Percentiles rank a stretch among this genome's conserved stretches.
These are phyloP conservation scores for Drosophila nigrodunni DNA, from an alignment of 1,140 invertebrate species.

Conservation along the genomic window DNA sequence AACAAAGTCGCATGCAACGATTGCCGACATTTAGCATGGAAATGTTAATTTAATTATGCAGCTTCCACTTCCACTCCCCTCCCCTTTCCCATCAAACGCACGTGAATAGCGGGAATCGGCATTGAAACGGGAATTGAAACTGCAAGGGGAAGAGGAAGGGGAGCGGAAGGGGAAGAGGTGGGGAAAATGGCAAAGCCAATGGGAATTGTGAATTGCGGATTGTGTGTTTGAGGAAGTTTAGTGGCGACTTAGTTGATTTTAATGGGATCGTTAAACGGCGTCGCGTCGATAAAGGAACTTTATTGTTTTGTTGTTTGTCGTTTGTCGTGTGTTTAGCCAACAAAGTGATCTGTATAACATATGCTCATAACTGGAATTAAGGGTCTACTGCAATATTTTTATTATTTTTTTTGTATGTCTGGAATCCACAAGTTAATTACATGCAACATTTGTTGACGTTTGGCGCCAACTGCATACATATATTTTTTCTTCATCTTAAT, in stretches of 20 bases:
- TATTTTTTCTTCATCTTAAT: too few relatives aligned
- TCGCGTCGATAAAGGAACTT: conserved; percentile 30
- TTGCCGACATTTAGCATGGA: conserved; percentile 45
- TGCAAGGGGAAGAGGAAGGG: conserved; percentile 4
- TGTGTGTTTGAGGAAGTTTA: conserved; percentile 3
- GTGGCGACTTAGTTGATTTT: conserved; percentile 5
- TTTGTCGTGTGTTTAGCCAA: neutral
- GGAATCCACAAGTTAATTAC: conserved; percentile 20
- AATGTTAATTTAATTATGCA: conserved; percentile 77
- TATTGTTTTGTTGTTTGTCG: conserved; percentile 13
- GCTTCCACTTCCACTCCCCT: neutral
- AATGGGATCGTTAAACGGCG: conserved; percentile 32
- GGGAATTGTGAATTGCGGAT: neutral
- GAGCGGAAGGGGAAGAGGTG: neutral
- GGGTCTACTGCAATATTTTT: neutral
- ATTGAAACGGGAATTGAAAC: conserved; percentile 8
- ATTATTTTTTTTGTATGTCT: neutral
- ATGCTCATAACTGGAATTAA: conserved; percentile 26
- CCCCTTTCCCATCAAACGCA: neutral
- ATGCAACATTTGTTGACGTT: conserved; percentile 19
- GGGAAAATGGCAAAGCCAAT: conserved; percentile 15
- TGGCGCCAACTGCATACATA: conserved; percentile 25
- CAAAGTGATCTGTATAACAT: conserved; percentile 25
- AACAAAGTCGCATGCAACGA: conserved; percentile 5
- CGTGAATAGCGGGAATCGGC: neutral